A percentile compares a stretch with the other conserved stretches of the same genome.
Evolutionary conservation across 1,140 invertebrate genomes (phyloP).

Genomic region (Chironomus tepperi): DNA sequence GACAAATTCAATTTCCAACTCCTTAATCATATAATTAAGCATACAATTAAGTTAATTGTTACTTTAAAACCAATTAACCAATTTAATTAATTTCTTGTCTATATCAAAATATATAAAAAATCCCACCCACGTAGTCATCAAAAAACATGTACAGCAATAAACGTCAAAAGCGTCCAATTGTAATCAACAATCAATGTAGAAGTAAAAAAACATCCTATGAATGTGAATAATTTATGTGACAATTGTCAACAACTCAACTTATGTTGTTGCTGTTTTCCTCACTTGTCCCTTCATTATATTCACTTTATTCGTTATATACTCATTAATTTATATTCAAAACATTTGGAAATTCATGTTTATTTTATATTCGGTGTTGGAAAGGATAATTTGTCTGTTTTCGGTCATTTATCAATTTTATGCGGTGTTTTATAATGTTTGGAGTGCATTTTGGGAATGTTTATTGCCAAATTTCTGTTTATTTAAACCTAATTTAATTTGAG

Average conservation of each 20-base stretch:
- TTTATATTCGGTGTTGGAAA: constrained; percentile 24
- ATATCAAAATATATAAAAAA: too few species aligned
- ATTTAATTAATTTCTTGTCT: too few species aligned
- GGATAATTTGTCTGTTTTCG: constrained; percentile 25
- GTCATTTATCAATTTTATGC: neutral
- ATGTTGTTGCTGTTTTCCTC: neutral
- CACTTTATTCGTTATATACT: neutral
- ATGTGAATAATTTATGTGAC: neutral
- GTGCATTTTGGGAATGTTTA: too few species aligned
- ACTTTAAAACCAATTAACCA: too few species aligned
- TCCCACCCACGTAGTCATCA: too few species aligned
- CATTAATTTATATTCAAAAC: constrained; percentile 4
- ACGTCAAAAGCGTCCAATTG: neutral
- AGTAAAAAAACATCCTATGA: neutral
- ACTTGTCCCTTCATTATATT: neutral
- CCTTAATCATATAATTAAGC: too few species aligned
- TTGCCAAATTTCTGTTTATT: too few species aligned
- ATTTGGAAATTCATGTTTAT: constrained; percentile 5
- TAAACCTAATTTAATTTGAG: too few species aligned
- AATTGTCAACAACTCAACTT: neutral
- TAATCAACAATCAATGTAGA: constrained; percentile 18
- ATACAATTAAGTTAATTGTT: too few species aligned
- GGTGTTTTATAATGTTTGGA: too few species aligned
- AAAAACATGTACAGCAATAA: too few species aligned
- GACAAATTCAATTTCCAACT: too few species aligned